Base-by-base conservation (phyloP, 2,113 vertebrate species). In the Microcebus griseorufus region DNA sequence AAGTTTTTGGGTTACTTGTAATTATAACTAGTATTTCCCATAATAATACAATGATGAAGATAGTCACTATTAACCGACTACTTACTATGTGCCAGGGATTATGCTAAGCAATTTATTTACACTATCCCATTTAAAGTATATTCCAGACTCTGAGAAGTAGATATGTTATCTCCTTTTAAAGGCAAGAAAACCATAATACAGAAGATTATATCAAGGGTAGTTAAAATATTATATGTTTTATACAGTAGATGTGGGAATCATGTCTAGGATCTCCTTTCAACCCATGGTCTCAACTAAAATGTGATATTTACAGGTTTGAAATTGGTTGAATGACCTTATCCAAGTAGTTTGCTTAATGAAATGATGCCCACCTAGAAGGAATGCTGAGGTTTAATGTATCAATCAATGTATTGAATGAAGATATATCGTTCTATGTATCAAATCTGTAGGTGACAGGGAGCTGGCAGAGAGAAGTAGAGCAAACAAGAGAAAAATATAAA, bases 311-410 rank as follows among this genome's bases (percentile, higher is more conserved):
- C 3, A 76, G 80, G 37, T 65, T 70, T 97, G 42, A 80, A 97
- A 88, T 20, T 87, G 51, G 80, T 67, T 62, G 27, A 51, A 65
- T 94, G 73, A 76, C 84, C 88, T 91, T 96, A 88, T 85, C 70
- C 81, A 82, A 90, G 67, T 53, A 87, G 34, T 75, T 1, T 94
- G 88, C 87, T 87, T 67, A 72, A 90, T 95, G 92, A 92, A 97
- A 70, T 60, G 67, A 70, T 60, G 67, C 16, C 58, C 51, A 73
- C 55, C 69, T 83, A 79, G n/a, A 69, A 13, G 34, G 73, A 86
- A 85, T 22, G 27, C 42, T 86, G 34, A 94, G 22, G 17, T 64
- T 73, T 82, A 91, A 82, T 79, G 62, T 58, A 82, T 70, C 55
- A 55, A n/a, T 96, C 69, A 80, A 55, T 69, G 78, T 91, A 82